Evolutionary conservation across 2,888 invertebrate genomes (phyloP).

Genomic region (Nasonia oneida): DNA sequence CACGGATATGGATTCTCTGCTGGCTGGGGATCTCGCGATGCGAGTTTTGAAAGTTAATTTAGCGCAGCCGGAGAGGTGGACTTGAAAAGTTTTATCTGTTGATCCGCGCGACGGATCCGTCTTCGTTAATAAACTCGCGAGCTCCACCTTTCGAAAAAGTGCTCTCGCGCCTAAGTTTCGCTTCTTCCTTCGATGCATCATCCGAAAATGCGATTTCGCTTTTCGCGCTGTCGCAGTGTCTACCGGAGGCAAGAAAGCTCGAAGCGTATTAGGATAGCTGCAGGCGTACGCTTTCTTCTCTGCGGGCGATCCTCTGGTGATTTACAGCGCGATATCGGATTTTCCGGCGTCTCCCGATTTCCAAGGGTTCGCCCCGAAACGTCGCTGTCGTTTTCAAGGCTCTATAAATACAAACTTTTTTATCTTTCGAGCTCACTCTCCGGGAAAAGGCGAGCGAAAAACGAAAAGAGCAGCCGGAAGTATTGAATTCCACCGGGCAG

Average conservation of each 20-base stretch:
- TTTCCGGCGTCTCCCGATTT: conserved; percentile 3
- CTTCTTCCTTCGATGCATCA: not conserved
- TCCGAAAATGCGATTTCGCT: too few relatives aligned
- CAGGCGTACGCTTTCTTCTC: not conserved
- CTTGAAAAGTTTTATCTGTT: conserved; percentile 26
- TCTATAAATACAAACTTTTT: conserved; percentile 7
- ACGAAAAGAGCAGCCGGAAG: too few relatives aligned
- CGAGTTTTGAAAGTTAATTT: conserved; percentile 16
- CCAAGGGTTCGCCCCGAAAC: not conserved
- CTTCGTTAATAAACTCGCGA: not conserved
- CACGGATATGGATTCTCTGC: not conserved
- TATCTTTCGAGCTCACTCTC: not conserved
- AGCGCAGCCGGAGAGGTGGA: not conserved
- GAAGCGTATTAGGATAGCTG: not conserved
- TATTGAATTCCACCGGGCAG: not conserved
- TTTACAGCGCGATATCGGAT: conserved; percentile 42
- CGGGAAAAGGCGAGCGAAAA: not conserved
- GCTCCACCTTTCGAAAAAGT: not conserved
- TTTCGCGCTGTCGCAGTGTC: too few relatives aligned
- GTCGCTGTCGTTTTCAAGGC: not conserved
- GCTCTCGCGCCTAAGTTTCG: not conserved
- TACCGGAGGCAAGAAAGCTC: too few relatives aligned
- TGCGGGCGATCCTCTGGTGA: not conserved
- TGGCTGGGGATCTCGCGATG: not conserved
- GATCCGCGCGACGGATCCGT: not conserved